A percentile compares a stretch with the other conserved stretches of the same genome.
Conservation (phyloP, 35 echinoderm and acorn worm species). For the Diadema setosum region DNA sequence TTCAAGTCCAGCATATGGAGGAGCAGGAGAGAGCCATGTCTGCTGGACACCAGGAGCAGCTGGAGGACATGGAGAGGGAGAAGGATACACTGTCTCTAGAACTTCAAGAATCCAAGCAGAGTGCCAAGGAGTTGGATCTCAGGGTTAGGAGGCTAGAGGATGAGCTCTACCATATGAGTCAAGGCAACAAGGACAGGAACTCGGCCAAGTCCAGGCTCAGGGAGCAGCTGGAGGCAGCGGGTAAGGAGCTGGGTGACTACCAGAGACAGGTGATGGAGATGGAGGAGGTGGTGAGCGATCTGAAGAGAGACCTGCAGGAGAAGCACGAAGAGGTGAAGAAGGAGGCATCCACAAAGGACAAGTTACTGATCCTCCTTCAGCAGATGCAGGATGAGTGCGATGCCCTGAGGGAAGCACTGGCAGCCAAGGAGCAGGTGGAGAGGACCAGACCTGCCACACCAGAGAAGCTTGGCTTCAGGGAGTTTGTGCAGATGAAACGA, state of each 20-base stretch:
- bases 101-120: not conserved
- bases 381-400: not conserved
- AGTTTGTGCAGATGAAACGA: not conserved
- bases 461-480: conserved; percentile 3
- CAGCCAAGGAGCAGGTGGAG: not conserved
- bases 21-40: not conserved
- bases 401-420: not conserved
- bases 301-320: not conserved
- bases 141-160: not conserved
- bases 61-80: not conserved
- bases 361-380: not conserved
- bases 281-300: not conserved
- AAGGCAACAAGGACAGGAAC: not conserved
- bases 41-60: not conserved
- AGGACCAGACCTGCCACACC: no score
- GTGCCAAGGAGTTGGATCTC: not conserved
- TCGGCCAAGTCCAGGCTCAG: not conserved
- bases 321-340: not conserved
- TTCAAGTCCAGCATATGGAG: not conserved
- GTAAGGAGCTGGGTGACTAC: not conserved
- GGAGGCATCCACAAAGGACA: not conserved
- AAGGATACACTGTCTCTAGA: not conserved
- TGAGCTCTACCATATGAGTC: not conserved
- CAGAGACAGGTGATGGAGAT: not conserved
- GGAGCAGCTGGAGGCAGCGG: not conserved